These are phyloP conservation scores for Ephialtes manifestator DNA, from an alignment of 2,888 invertebrate genomes.

Conservation along the genomic window DNA sequence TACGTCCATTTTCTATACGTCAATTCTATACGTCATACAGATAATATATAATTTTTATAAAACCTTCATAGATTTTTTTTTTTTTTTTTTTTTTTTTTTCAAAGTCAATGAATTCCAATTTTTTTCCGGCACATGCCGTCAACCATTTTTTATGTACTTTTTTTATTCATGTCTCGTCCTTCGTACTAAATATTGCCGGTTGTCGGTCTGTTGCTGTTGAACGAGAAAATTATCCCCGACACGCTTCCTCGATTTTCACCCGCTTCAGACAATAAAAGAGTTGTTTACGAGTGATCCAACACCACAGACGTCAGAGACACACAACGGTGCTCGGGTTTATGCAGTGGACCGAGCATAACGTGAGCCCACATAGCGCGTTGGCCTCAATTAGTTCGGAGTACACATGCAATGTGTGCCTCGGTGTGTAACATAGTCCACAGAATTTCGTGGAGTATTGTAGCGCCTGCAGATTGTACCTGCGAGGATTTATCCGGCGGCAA, in stretches of 20 bases:
- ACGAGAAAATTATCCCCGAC: slow-evolving; percentile 50
- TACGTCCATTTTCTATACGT: too few species aligned
- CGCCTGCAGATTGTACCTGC: neutral
- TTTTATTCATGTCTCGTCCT: neutral
- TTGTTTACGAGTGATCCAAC: slow-evolving; percentile 50
- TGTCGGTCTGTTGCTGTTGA: neutral
- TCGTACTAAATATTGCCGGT: neutral
- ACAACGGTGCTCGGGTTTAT: slow-evolving; percentile 22
- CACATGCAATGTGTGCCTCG: slow-evolving; percentile 20
- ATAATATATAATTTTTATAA: too few species aligned
- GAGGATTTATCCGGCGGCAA: neutral
- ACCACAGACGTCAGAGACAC: slow-evolving; percentile 2
- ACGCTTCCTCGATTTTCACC: slow-evolving; percentile 33
- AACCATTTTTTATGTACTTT: neutral
- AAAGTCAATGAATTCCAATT: too few species aligned
- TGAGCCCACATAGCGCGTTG: slow-evolving; percentile 31
- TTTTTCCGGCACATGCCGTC: too few species aligned
- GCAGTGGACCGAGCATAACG: slow-evolving; percentile 42
- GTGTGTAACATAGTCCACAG: neutral
- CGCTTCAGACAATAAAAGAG: slow-evolving; percentile 46
- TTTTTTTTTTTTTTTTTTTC: too few species aligned
- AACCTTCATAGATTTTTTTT: neutral
- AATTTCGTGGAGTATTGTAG: slow-evolving; percentile 2
- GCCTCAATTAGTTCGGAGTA: slow-evolving; percentile 61
- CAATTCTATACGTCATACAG: too few species aligned